Evolutionary conservation across 1,140 invertebrate genomes (phyloP), one percentile per base, ranked within the genome.

Genomic region (Tetramorium parvispinum): DNA sequence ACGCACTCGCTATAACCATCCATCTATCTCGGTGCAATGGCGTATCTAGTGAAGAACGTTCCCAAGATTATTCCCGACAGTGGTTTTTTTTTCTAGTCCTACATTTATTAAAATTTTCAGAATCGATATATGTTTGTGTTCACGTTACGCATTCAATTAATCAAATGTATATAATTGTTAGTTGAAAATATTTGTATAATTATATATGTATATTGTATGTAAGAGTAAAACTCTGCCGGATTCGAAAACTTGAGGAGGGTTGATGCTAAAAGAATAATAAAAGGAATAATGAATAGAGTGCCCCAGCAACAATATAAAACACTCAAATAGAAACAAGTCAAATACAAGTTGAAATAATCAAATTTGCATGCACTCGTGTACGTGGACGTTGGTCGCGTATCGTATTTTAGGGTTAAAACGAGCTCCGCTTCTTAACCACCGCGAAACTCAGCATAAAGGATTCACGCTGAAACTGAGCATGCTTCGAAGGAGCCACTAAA

Each of bases 11-110:
- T 92, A 93, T 92, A 91, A 92, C 89, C 91, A 92, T 93, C 93
- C 93, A 93, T 94, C 93, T 93, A 94, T 94, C 93, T 87, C 92
- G 88, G 91, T 94, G 92, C 94, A 94, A 94, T 93, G 92, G 91
- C 93, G 92, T 93, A 94, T 87, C 90, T 91, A 94, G 86, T 40
- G 63, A 75, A 32, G 83, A 89, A 81, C 79, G 85, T 77, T 87
- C 86, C 78, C 82, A 51, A 68, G 77, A 57, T 70, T 11, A n/a
- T 70, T 46, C 13, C 11, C 24, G n/a, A 46, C 18, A n/a, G n/a
- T 59, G 5, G 6, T 53, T 53, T 53, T n/a, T 53, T n/a, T 46
- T 49, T 46, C 27, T 40, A 13, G 5, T 2, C 2, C 0, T 46
- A 27, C 8, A 13, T 40, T 7, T 13, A 46, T 82, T 16, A 21